Base-by-base conservation (phyloP, 2,888 invertebrate genomes). In the Machimus rusticus region DNA sequence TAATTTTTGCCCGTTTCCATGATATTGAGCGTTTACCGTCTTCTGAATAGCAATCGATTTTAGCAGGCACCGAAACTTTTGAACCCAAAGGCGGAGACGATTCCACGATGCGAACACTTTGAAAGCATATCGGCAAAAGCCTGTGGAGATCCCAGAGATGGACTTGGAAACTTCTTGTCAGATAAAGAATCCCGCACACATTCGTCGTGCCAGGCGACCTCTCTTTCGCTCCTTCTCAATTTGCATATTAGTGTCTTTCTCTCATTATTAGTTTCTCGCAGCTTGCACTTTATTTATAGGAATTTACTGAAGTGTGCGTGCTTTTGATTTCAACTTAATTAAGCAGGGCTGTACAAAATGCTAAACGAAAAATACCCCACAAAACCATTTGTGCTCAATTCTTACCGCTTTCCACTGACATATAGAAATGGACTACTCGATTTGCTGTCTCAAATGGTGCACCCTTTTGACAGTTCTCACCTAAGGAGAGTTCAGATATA, bases 1-100 rank as follows among this genome's bases (percentile, higher is more conserved):
- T 90, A 89, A 89, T 89, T 90, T 90, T 91, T 92, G 90, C 90
- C 91, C 89, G 91, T 91, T 89, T 92, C 92, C 91, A 92, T 92
- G 90, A 90, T 90, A 89, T 88, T 86, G 77, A 34, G 34, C 37
- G 78, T 43, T 66, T 87, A 81, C 74, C 79, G 79, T 85, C 74
- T 46, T 55, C 37, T 28, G 28, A 39, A 77, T 39, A 81, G 51
- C 74, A 76, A 77, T 76, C 86, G 77, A 86, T 86, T 51, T 78
- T 39, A 86, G 85, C 85, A 78, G 43, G 57, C 87, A 87, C 82
- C 82, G 87, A 87, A 87, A 87, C 55, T 87, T 87, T 39, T 87
- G 66, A 74, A 55, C 39, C 55, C 55, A 79, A 84, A 82, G 55
- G 39, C 84, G 78, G 57, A 84, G 77, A 51, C 51, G 51, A 55